Evolutionary conservation across 2,888 invertebrate species (phyloP), one percentile per base, ranked within the genome.

Genomic region (Lepidochrysops patricia): DNA sequence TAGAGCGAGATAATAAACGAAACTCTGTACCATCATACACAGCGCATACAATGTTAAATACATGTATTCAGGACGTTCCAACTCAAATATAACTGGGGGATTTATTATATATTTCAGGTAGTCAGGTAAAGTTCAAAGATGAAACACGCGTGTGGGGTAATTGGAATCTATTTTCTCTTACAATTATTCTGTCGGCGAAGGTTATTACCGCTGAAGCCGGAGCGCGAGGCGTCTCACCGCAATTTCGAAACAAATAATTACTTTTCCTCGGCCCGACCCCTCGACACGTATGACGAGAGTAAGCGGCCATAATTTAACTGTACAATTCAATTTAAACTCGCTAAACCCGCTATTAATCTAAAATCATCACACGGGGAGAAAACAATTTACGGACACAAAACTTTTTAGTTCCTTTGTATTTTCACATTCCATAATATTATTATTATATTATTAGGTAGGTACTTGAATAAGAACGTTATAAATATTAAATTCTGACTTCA

Each of bases 191-290:
- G 76, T 79, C 79, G 75, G 75, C 72, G 61, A 19, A 29, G 54
- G 19, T 32, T 29, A 32, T 49, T 25, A 49, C 57, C 63, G 65
- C 63, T 68, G 66, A 65, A 66, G 67, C 64, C 59, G 60, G 62
- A 66, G 66, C 68, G 61, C 12, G 43, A 43, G 9, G 49, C 64
- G 67, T 23, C 69, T 65, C 67, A 65, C 67, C 68, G 64, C 74
- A 73, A 74, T 75, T 79, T 74, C 66, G 69, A 68, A 79, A 77
- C 75, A 77, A 77, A 79, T 78, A 79, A 80, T 80, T 77, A 76
- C 74, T 75, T 77, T 78, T 76, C 74, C 76, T 74, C 57, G 59
- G 4, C 54, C 29, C 54, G 23, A 9, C 29, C 54, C 19, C 54
- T 4, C 29, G 12, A 54, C 54, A 54, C 54, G 27, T 54, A 32